These are phyloP conservation scores for Sciurus niger DNA, from an alignment of 2,113 vertebrate species.

Conservation along the genomic window DNA sequence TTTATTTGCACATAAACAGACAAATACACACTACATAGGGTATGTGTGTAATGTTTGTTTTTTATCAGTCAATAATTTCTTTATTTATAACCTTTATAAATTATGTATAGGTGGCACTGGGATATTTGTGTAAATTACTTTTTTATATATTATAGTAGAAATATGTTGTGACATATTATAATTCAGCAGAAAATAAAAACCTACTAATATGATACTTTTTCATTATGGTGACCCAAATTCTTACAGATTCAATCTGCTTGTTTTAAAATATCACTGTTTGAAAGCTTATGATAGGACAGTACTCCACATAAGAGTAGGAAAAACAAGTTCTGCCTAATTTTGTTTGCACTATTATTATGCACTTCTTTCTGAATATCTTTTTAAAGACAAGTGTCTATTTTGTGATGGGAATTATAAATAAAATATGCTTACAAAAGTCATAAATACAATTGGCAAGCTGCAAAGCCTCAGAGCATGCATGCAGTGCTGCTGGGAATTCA, in stretches of 20 bases:
- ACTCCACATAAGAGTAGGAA: not conserved
- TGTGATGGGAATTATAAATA: too few relatives aligned
- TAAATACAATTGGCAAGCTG: not conserved
- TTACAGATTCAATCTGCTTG: not conserved
- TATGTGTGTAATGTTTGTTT: not conserved
- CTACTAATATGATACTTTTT: not conserved
- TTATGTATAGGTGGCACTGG: not conserved
- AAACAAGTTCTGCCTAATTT: not conserved
- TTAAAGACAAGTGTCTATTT: not conserved
- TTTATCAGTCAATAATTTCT: not conserved
- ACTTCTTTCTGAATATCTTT: not conserved
- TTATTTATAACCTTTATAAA: not conserved
- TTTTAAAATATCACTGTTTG: not conserved
- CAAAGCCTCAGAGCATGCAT: not conserved
- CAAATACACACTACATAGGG: too few relatives aligned
- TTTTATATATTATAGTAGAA: not conserved
- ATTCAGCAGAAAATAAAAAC: not conserved
- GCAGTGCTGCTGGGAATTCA: not conserved
- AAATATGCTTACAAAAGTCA: not conserved
- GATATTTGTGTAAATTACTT: not conserved
- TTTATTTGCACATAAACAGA: not conserved
- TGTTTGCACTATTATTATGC: not conserved
- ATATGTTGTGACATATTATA: not conserved
- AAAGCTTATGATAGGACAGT: not conserved
- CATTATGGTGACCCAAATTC: not conserved